Evolutionary conservation across 2,113 vertebrate species (phyloP).

Genomic region (Pseudorhombus dupliciocellatus): DNA sequence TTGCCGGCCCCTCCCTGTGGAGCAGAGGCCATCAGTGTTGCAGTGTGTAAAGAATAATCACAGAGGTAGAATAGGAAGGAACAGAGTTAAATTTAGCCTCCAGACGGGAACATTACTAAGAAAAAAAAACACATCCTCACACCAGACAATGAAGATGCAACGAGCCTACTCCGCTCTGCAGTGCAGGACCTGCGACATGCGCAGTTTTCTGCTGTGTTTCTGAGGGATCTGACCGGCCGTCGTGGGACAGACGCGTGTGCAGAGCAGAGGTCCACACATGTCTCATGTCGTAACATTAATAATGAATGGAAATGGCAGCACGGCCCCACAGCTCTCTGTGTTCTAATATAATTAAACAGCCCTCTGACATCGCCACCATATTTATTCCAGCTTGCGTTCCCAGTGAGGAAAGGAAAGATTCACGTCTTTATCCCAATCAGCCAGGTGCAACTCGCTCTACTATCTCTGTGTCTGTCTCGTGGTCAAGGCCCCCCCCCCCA

Average conservation of each 20-base stretch:
- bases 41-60: conserved; percentile 69
- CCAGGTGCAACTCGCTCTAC: conserved; percentile 58
- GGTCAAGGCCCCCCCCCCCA: conserved; percentile 2
- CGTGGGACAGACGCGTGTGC: background rate
- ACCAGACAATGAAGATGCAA: conserved; percentile 35
- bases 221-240: background rate
- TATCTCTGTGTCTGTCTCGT: conserved; percentile 37
- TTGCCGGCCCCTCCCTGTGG: conserved; percentile 43
- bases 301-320: conserved; percentile 21
- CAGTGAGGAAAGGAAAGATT: conserved; percentile 50
- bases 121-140: conserved; percentile 24
- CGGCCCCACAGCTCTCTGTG: conserved; percentile 21
- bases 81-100: conserved; percentile 65
- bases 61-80: conserved; percentile 58
- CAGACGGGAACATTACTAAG: conserved; percentile 49
- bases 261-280: conserved; percentile 15
- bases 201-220: background rate
- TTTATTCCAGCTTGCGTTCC: conserved; percentile 58
- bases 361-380: conserved; percentile 44
- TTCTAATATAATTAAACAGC: conserved; percentile 54
- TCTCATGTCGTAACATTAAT: conserved; percentile 41
- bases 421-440: conserved; percentile 66
- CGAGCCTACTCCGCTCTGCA: conserved; percentile 45
- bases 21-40: conserved; percentile 60
- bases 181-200: conserved; percentile 35